Evolutionary conservation across 2,888 invertebrate species (phyloP).

Genomic region (Ophioninae sp.): DNA sequence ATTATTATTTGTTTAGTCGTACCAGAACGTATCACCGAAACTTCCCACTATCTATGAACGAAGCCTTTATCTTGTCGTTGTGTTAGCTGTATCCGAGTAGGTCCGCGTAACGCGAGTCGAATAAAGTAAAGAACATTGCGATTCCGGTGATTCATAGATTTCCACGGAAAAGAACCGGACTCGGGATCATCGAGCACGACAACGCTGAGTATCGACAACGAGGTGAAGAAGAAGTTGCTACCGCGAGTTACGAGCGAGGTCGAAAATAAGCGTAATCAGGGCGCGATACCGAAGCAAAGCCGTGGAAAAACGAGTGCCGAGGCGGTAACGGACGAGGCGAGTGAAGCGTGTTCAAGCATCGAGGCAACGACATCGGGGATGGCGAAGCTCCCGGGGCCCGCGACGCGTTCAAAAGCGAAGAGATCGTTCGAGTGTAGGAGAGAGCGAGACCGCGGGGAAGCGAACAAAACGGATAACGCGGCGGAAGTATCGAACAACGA

Average conservation of each 20-base stretch:
- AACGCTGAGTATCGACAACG: constrained; percentile 80
- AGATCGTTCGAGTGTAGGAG: constrained; percentile 76
- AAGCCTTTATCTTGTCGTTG: not conserved
- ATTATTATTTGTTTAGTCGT: constrained; percentile 1
- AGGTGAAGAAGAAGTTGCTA: constrained; percentile 82
- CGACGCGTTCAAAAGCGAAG: constrained; percentile 81
- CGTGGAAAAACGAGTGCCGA: constrained; percentile 77
- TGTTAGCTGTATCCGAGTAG: not conserved
- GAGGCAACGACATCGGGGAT: constrained; percentile 56
- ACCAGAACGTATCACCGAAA: not conserved
- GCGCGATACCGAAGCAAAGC: constrained; percentile 88
- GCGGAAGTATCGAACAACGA: constrained; percentile 86
- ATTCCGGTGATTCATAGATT: constrained; percentile 74
- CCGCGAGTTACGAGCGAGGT: constrained; percentile 79
- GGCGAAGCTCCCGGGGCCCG: constrained; percentile 26
- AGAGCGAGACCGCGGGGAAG: constrained; percentile 69
- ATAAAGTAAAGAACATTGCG: not conserved
- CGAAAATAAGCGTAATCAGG: constrained; percentile 85
- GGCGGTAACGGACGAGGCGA: constrained; percentile 71
- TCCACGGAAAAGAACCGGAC: constrained; percentile 81
- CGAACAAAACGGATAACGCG: constrained; percentile 83
- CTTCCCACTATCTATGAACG: constrained; percentile 26
- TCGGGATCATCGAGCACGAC: constrained; percentile 83
- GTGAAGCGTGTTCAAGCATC: not conserved
- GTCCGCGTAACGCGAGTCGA: not conserved